Base-by-base conservation (phyloP, 2,113 vertebrate genomes). In the Perca fluviatilis region DNA sequence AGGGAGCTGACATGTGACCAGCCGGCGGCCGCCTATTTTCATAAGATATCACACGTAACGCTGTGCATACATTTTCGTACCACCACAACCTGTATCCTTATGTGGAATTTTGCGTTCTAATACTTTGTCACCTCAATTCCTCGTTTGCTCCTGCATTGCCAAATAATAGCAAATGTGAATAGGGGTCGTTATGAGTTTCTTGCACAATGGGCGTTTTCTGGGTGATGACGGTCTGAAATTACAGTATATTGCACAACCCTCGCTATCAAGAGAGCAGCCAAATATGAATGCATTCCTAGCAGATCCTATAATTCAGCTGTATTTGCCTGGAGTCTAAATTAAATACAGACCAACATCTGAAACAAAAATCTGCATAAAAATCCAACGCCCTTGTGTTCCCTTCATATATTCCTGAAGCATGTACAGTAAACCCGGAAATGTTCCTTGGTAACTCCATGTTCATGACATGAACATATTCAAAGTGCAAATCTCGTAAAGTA, bases 401-500 rank as follows among this genome's bases (percentile, higher is more conserved):
- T 54, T 67, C 12, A 79, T 33, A 36, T 51, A 62, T 25, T 63
- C 21, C 30, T 25, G 5, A 9, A n/a, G 21, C 19, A 60, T 23
- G 16, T n/a, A 36, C 49, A 7, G 47, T 21, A 23, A 58, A 50
- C 30, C 27, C n/a, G 53, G 2, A 10, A 61, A 4, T 1, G 14
- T 16, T 43, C 57, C 16, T 15, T 16, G 18, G 53, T 25, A 67
- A n/a, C 0, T 23, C 18, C 12, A 33, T 33, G 57, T 81, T 43
- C 10, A 11, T 43, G 40, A 43, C 40, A 43, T 43, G 50, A 80
- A 60, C 21, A 60, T 18, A 77, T 56, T 58, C 6, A 30, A 18
- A 23, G 33, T 49, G 36, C 25, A 51, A 67, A 75, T 72, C 27
- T 58, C 50, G 23, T 23, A 36, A 61, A 65, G 49, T 69, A 4